These are phyloP conservation scores for Mustela lutreola DNA, from an alignment of 2,113 vertebrate genomes.

Conservation along the genomic window DNA sequence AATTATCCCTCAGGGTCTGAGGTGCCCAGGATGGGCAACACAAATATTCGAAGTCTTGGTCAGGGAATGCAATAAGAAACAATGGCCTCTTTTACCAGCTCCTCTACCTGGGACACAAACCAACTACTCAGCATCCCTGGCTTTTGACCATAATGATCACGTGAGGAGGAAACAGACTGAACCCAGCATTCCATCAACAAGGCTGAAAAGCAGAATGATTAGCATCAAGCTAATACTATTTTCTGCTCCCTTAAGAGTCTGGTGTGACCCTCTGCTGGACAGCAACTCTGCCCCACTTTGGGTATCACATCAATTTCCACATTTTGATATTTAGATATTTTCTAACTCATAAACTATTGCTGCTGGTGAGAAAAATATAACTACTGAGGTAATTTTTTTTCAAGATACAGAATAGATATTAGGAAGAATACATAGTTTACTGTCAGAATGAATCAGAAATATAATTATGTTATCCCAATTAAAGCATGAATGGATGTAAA, in stretches of 20 bases:
- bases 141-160: not conserved
- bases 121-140: not conserved
- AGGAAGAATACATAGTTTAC: not conserved
- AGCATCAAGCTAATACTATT: rapidly evolving
- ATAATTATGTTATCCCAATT: not conserved
- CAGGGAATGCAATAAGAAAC: not conserved
- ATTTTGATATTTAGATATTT: not conserved
- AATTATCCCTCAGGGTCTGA: not conserved
- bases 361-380: not conserved
- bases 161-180: not conserved
- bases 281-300: not conserved
- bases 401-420: not conserved
- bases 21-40: not conserved
- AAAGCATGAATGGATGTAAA: not conserved
- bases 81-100: not conserved
- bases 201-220: not conserved
- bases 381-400: not conserved
- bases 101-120: not conserved
- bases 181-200: not conserved
- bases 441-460: constrained; percentile 11
- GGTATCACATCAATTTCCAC: not conserved
- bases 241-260: not conserved
- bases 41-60: not conserved
- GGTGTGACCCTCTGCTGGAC: not conserved
- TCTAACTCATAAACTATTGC: not conserved